These are phyloP conservation scores for Notarius quadriscutis DNA, from an alignment of 2,113 vertebrate species.

Conservation along the genomic window DNA sequence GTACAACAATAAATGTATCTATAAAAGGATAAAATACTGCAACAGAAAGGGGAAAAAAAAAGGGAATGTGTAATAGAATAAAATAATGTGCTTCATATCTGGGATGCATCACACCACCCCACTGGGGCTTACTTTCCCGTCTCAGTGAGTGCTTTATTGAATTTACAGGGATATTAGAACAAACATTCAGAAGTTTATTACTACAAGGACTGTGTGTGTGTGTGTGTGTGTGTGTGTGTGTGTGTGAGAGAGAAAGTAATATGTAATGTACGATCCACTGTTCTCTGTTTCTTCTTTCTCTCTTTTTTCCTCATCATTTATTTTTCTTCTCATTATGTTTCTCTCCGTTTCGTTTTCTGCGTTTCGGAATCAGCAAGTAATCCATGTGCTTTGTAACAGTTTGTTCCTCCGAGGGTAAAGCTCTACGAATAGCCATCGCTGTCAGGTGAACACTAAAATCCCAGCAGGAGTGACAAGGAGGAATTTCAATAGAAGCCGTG, in stretches of 20 bases:
- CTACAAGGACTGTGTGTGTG: background rate
- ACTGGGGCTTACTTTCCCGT: background rate
- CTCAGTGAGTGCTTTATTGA: background rate
- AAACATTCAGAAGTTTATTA: background rate
- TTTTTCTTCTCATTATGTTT: background rate
- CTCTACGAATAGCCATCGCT: background rate
- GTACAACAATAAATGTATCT: background rate
- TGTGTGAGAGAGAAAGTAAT: background rate
- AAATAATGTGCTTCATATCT: background rate
- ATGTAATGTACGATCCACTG: background rate
- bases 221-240: too few species aligned
- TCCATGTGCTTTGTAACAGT: background rate
- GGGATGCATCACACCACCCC: background rate
- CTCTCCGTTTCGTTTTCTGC: background rate
- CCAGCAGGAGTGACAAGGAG: conserved; percentile 16
- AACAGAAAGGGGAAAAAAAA: background rate
- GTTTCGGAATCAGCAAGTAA: background rate
- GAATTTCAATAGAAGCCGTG: conserved; percentile 36
- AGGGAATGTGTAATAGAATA: background rate
- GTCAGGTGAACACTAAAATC: background rate
- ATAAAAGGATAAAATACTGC: background rate
- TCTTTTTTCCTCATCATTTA: background rate
- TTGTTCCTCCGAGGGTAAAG: background rate
- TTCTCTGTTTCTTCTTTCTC: background rate
- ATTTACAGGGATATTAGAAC: background rate